Conservation (phyloP, 2,888 invertebrate species). For the Catocala sponsa region DNA sequence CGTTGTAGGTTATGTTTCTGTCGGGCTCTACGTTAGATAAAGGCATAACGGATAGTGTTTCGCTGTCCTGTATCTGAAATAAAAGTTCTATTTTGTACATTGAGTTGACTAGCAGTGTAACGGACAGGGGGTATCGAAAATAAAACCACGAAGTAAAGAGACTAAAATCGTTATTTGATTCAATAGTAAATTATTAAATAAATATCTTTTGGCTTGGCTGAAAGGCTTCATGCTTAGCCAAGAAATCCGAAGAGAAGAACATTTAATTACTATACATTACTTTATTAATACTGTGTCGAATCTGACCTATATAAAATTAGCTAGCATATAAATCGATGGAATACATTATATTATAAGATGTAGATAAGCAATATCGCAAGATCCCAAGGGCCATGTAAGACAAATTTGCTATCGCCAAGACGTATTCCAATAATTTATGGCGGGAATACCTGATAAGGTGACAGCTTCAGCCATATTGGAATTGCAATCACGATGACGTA, state of each 20-base stretch:
- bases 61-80: conserved; percentile 21
- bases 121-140: not conserved
- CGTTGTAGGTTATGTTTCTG: conserved; percentile 23
- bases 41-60: conserved; percentile 10
- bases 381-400: conserved; percentile 36
- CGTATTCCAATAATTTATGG: conserved; percentile 53
- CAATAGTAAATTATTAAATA: too few species aligned
- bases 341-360: too few species aligned
- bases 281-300: too few species aligned
- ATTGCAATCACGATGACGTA: conserved; percentile 38
- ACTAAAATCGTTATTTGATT: too few species aligned
- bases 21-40: conserved; percentile 8
- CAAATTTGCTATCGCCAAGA: conserved; percentile 40
- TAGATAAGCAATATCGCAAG: conserved; percentile 19
- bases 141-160: too few species aligned
- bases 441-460: conserved; percentile 47
- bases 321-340: too few species aligned
- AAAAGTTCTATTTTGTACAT: conserved; percentile 16
- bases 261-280: too few species aligned
- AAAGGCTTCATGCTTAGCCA: too few species aligned
- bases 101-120: not conserved
- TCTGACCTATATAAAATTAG: too few species aligned
- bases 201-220: too few species aligned
- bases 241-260: too few species aligned
- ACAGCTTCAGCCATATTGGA: conserved; percentile 44